Conservation (phyloP, 2,113 vertebrate species). For the Amazona vittata region DNA sequence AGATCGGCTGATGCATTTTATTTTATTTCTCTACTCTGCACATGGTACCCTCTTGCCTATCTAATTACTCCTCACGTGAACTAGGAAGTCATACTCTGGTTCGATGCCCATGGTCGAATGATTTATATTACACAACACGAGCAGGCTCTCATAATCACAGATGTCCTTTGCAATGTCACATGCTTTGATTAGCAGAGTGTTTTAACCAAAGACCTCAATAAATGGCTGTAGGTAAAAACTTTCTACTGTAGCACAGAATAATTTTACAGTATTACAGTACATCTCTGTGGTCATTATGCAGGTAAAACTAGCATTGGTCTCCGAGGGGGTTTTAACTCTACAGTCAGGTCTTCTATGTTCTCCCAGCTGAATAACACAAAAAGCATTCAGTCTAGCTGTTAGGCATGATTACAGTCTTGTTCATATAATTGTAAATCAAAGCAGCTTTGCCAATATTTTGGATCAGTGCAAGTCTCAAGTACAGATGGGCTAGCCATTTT, state of each 20-base stretch:
- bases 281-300: background rate
- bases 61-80: constrained; percentile 37
- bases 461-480: background rate
- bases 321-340: background rate
- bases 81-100: constrained; percentile 33
- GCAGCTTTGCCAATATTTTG: background rate
- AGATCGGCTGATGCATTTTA: background rate
- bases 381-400: background rate
- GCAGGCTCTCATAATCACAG: background rate
- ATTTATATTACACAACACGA: constrained; percentile 1
- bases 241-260: background rate
- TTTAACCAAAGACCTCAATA: constrained; percentile 2
- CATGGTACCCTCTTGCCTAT: background rate
- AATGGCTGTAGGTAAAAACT: constrained; percentile 18
- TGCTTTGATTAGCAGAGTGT: background rate
- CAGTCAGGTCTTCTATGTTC: background rate
- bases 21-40: background rate
- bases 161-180: constrained; percentile 52
- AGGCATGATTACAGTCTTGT: background rate
- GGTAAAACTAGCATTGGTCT: background rate
- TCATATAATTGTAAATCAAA: constrained; percentile 18
- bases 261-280: background rate
- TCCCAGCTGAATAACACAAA: background rate
- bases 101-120: background rate
- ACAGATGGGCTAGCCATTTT: background rate